Conservation (phyloP, 2,888 invertebrate genomes). For the Bedellia somnulentella region DNA sequence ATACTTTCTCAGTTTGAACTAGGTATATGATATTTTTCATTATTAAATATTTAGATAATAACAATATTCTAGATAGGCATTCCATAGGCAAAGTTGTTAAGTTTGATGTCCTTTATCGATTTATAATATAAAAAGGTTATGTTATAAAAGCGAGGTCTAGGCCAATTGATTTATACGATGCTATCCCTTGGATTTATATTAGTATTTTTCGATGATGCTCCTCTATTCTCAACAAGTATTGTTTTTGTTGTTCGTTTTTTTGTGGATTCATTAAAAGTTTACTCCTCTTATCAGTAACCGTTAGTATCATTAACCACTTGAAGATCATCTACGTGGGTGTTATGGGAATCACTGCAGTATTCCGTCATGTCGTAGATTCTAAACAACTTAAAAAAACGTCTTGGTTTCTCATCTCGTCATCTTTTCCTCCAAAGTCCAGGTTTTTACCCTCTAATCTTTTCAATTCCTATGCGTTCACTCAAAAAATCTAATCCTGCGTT, state of each 20-base stretch:
- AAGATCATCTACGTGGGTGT: neutral
- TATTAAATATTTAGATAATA: too few relatives aligned
- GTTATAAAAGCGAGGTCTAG: too few relatives aligned
- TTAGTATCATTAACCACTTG: constrained; percentile 1
- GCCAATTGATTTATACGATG: neutral
- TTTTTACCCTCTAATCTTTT: neutral
- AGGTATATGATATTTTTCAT: too few relatives aligned
- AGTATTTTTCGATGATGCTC: constrained; percentile 4
- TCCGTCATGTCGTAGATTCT: too few relatives aligned
- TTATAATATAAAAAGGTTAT: too few relatives aligned
- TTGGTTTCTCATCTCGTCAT: neutral
- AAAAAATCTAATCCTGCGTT: constrained; percentile 1
- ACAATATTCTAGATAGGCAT: too few relatives aligned
- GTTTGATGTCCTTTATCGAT: too few relatives aligned
- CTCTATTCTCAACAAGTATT: too few relatives aligned
- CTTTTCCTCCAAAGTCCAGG: neutral
- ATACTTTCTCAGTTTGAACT: too few relatives aligned
- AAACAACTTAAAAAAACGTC: neutral
- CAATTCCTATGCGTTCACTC: neutral
- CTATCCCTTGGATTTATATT: neutral
- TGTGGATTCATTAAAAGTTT: neutral
- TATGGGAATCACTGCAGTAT: too few relatives aligned
- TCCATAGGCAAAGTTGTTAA: too few relatives aligned
- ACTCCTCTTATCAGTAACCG: neutral
- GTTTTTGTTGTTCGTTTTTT: constrained; percentile 2